Evolutionary conservation across 2,113 vertebrate genomes (phyloP).

Genomic region (Leucopternis melanops): DNA sequence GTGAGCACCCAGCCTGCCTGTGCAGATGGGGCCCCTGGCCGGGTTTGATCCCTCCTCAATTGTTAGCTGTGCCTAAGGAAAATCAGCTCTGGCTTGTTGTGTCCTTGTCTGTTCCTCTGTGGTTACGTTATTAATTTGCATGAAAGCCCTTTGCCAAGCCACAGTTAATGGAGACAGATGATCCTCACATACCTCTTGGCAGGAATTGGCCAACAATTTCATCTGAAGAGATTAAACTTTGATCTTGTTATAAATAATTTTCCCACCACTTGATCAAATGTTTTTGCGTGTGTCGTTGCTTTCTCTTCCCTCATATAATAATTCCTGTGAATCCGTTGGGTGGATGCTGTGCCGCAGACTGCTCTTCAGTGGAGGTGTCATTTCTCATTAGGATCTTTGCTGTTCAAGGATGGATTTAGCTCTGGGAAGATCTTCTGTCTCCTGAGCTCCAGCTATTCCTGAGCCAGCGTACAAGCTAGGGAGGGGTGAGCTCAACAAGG

Average conservation of each 20-base stretch:
- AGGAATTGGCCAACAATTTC: slow-evolving; percentile 51
- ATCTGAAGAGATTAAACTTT: slow-evolving; percentile 65
- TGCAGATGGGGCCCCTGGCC: accelerated
- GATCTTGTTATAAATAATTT: slow-evolving; percentile 57
- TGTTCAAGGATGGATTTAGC: not conserved
- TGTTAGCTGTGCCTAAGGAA: not conserved
- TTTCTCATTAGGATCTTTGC: slow-evolving; percentile 1
- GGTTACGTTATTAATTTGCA: slow-evolving; percentile 46
- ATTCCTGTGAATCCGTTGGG: not conserved
- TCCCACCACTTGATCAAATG: slow-evolving; percentile 50
- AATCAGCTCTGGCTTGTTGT: not conserved
- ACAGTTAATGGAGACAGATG: slow-evolving; percentile 62
- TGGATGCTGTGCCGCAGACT: not conserved
- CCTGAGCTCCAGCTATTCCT: not conserved
- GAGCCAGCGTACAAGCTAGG: not conserved
- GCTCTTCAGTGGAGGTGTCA: not conserved
- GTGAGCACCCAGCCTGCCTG: not conserved
- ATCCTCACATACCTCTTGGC: slow-evolving; percentile 35
- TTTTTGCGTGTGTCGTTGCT: not conserved
- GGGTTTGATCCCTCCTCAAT: not conserved
- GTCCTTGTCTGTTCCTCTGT: slow-evolving; percentile 12
- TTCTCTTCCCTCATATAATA: not conserved
- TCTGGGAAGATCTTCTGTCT: not conserved
- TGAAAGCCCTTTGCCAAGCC: slow-evolving; percentile 48
- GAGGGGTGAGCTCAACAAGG: not conserved